Conservation (phyloP, 2,888 invertebrate species). For the Geotrupes spiniger region DNA sequence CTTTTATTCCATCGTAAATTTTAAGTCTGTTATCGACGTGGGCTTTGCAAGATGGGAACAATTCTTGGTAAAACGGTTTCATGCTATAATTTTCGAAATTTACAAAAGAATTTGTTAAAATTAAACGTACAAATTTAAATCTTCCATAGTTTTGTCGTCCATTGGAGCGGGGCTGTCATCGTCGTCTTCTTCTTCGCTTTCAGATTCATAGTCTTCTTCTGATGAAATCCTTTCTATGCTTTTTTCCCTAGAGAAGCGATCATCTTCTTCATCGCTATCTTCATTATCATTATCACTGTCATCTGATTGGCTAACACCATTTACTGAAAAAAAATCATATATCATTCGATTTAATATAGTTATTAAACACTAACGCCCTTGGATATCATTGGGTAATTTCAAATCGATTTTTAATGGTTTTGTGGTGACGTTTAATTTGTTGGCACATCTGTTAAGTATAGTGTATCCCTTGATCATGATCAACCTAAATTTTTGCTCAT, state of each 20-base stretch:
- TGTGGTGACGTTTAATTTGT: constrained; percentile 20
- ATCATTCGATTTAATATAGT: no score
- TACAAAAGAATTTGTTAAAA: no score
- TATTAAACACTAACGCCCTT: constrained; percentile 20
- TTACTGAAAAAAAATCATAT: no score
- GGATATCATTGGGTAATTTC: constrained; percentile 19
- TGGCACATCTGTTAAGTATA: constrained; percentile 27
- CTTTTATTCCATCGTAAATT: constrained; percentile 11
- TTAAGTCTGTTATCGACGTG: constrained; percentile 3
- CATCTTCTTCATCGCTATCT: constrained; percentile 26
- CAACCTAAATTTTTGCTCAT: constrained; percentile 23
- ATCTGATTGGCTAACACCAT: constrained; percentile 19
- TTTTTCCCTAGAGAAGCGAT: constrained; percentile 5
- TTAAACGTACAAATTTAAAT: constrained; percentile 1
- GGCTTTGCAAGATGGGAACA: constrained; percentile 7
- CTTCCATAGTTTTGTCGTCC: neutral
- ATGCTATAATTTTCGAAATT: constrained; percentile 8
- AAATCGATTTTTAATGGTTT: constrained; percentile 23
- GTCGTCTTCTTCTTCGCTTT: constrained; percentile 19
- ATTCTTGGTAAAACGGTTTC: constrained; percentile 19
- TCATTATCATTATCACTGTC: constrained; percentile 32
- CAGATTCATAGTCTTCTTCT: constrained; percentile 17
- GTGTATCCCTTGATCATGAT: constrained; percentile 29
- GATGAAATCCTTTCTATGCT: constrained; percentile 10
- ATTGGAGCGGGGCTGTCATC: neutral